Percentiles rank a stretch among this genome's conserved stretches.
phyloP scores from a whole-genome alignment of 2,888 invertebrate genomes.

The Cryptocheilus praepositus region DNA sequence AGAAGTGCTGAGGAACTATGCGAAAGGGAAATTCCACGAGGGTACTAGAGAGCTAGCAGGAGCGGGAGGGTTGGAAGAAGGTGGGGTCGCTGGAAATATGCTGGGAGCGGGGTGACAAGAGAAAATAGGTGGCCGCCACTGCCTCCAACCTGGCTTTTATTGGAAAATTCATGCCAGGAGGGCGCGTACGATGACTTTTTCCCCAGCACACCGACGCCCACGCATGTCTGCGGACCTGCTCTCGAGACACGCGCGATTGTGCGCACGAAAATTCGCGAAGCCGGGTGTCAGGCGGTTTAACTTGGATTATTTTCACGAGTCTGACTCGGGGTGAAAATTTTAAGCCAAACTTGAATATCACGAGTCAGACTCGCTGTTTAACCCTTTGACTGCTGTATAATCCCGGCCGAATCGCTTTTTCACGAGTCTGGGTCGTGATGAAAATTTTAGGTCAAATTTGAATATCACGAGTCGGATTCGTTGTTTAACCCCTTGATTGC shows the following conservation, averaged over 20 bases:
- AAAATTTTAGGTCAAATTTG: too few relatives aligned
- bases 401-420: too few relatives aligned
- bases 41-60: constrained; percentile 19
- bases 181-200: constrained; percentile 11
- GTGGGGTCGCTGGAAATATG: constrained; percentile 40
- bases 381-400: too few relatives aligned
- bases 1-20: constrained; percentile 49
- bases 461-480: too few relatives aligned
- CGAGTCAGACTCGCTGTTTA: too few relatives aligned
- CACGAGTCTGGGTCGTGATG: too few relatives aligned
- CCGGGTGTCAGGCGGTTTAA: not conserved
- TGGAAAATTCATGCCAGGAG: constrained; percentile 52
- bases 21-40: constrained; percentile 49
- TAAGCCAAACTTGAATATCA: too few relatives aligned
- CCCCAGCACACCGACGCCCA: constrained; percentile 12
- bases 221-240: not conserved
- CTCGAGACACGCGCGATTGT: not conserved
- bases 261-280: not conserved
- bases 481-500: too few relatives aligned
- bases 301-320: too few relatives aligned
- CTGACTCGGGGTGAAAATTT: too few relatives aligned
- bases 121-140: constrained; percentile 43
- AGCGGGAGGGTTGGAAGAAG: constrained; percentile 5
- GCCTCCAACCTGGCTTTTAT: constrained; percentile 50
- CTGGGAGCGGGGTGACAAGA: constrained; percentile 33